Evolutionary conservation across 2,113 vertebrate genomes (phyloP).

Genomic region (Ptilonorhynchus violaceus): DNA sequence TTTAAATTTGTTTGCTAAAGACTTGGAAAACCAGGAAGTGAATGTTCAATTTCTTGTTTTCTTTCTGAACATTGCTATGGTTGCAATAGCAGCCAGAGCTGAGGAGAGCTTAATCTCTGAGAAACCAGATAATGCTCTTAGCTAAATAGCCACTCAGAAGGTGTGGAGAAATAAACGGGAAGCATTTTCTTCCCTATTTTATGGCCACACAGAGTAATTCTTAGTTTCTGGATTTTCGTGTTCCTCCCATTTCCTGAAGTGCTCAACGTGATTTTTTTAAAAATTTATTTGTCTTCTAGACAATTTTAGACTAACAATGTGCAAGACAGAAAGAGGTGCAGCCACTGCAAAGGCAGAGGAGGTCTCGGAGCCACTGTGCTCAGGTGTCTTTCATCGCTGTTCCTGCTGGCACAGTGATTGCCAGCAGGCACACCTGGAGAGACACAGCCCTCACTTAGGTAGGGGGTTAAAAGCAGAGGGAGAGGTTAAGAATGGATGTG

Average conservation of each 20-base stretch:
- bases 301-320: rapidly evolving
- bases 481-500: rapidly evolving
- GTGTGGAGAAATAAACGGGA: background rate
- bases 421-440: background rate
- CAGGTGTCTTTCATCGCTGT: background rate
- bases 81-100: background rate
- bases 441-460: rapidly evolving
- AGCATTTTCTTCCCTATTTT: background rate
- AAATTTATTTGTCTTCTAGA: background rate
- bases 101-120: background rate
- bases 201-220: background rate
- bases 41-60: background rate
- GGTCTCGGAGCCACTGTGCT: background rate
- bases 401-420: background rate
- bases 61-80: background rate
- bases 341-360: background rate
- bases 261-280: background rate
- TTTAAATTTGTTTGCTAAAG: background rate
- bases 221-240: background rate
- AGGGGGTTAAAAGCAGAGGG: background rate
- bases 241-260: background rate
- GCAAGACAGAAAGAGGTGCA: background rate
- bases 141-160: background rate
- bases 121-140: background rate
- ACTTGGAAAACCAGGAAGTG: background rate